These are phyloP conservation scores for Hydrotaea cyrtoneurina DNA, from an alignment of 2,888 invertebrate species.

Conservation along the genomic window DNA sequence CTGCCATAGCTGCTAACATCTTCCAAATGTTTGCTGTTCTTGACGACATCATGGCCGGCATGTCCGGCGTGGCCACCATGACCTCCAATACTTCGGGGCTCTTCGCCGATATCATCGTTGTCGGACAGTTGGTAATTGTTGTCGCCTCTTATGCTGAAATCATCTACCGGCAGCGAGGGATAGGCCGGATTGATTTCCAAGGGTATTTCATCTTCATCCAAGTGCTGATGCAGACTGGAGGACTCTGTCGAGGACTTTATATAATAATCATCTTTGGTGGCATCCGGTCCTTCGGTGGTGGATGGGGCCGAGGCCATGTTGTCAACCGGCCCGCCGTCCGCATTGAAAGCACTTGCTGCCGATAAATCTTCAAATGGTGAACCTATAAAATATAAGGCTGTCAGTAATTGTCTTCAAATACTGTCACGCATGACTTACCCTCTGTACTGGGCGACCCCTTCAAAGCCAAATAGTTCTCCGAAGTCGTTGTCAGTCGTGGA, in stretches of 20 bases:
- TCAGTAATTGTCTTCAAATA: not conserved
- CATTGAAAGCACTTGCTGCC: constrained; percentile 10
- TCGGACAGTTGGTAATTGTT: constrained; percentile 75
- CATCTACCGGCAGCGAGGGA: constrained; percentile 82
- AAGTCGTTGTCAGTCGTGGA: constrained; percentile 66
- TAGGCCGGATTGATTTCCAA: constrained; percentile 82
- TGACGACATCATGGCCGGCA: constrained; percentile 69
- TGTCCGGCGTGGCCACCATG: constrained; percentile 23
- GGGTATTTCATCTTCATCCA: constrained; percentile 74
- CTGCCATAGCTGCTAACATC: constrained; percentile 68
- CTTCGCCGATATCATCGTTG: constrained; percentile 75
- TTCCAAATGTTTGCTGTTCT: constrained; percentile 70
- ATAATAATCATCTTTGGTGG: constrained; percentile 38
- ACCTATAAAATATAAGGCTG: constrained; percentile 40
- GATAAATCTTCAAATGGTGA: constrained; percentile 54
- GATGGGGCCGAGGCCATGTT: constrained; percentile 3
- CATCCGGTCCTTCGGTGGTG: constrained; percentile 69
- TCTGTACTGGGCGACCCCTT: constrained; percentile 60
- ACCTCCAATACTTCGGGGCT: constrained; percentile 73
- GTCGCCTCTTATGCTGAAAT: constrained; percentile 79
- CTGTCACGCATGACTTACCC: constrained; percentile 45
- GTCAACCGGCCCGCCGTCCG: constrained; percentile 26
- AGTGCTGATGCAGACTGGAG: constrained; percentile 66
- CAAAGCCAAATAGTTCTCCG: constrained; percentile 61
- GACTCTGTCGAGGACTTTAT: constrained; percentile 56